Conservation (phyloP, 2,797 vertebrate species). For the Lycodopsis pacificus region DNA sequence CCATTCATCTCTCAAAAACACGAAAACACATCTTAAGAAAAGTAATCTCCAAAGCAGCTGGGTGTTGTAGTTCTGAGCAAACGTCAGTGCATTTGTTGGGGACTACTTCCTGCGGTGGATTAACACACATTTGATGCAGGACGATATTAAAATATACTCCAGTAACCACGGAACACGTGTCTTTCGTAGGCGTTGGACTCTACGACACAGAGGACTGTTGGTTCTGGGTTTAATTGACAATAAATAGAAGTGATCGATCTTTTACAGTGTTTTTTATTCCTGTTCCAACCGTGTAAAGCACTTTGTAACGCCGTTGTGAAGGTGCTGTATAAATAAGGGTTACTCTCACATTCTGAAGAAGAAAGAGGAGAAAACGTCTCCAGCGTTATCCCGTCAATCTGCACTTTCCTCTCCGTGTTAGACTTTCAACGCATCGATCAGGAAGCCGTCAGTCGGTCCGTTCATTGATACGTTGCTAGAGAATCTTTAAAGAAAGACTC, state of each 20-base stretch:
- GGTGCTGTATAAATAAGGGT: neutral
- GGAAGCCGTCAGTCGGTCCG: neutral
- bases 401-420: no score
- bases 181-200: neutral
- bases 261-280: neutral
- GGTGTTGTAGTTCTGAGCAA: no score
- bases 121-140: neutral
- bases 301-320: neutral
- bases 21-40: neutral
- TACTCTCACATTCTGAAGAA: neutral
- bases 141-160: neutral
- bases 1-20: neutral
- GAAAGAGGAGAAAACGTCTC: neutral
- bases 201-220: neutral
- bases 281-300: neutral
- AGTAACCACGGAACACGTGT: neutral
- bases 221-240: neutral
- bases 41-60: no score
- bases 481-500: neutral
- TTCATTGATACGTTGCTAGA: neutral
- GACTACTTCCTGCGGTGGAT: neutral
- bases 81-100: neutral
- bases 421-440: neutral
- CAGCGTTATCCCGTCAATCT: neutral
- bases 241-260: neutral